Conservation (phyloP, 2,888 invertebrate species). For the Cephalotes varians region DNA sequence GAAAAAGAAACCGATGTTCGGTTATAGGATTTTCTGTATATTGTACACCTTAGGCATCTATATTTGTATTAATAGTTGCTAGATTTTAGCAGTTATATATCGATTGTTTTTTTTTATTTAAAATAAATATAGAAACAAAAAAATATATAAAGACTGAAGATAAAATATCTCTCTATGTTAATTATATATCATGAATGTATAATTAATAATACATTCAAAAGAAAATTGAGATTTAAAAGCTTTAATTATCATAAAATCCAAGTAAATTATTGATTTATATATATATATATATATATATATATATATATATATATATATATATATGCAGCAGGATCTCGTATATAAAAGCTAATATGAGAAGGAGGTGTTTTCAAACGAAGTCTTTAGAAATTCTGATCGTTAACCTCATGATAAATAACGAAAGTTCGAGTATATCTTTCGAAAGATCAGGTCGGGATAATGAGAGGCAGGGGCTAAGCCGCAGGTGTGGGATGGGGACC, state of each 20-base stretch:
- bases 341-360: constrained; percentile 55
- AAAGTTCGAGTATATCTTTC: constrained; percentile 84
- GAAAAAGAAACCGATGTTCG: not conserved
- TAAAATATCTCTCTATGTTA: not conserved
- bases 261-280: constrained; percentile 40
- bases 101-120: not conserved
- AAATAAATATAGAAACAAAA: not conserved
- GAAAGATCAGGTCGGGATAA: constrained; percentile 85
- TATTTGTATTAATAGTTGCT: not conserved
- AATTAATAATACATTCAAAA: not conserved
- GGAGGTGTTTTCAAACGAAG: constrained; percentile 71
- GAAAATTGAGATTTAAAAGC: not conserved
- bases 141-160: not conserved
- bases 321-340: constrained; percentile 31
- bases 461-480: constrained; percentile 84
- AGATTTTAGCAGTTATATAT: not conserved
- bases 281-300: too few relatives aligned
- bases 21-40: not conserved
- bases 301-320: not conserved
- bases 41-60: not conserved
- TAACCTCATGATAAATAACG: constrained; percentile 84
- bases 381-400: constrained; percentile 80
- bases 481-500: constrained; percentile 85
- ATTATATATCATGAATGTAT: not conserved
- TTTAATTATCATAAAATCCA: not conserved